Evolutionary conservation across 2,113 vertebrate species (phyloP).

Genomic region (Syngnathoides biaculeatus): DNA sequence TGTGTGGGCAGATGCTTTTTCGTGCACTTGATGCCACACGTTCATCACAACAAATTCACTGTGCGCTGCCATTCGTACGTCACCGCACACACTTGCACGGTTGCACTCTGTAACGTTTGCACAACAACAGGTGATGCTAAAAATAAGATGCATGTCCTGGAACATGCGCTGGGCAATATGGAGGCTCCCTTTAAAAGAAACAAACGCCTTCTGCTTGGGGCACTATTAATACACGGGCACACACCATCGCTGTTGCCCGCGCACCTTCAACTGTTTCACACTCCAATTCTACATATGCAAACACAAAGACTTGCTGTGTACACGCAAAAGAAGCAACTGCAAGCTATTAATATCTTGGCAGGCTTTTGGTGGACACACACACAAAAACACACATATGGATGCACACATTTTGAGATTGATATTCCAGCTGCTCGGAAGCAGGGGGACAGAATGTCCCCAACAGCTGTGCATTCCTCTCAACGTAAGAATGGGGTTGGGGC

Average conservation of each 20-base stretch:
- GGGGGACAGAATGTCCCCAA: slow-evolving; percentile 65
- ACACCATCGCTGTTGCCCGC: slow-evolving; percentile 16
- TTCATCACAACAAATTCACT: slow-evolving; percentile 42
- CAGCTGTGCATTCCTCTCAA: slow-evolving; percentile 68
- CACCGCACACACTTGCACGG: slow-evolving; percentile 31
- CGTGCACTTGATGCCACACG: slow-evolving; percentile 35
- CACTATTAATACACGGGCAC: slow-evolving; percentile 59
- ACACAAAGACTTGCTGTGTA: slow-evolving; percentile 68
- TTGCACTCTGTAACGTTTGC: slow-evolving; percentile 45
- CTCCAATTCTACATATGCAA: slow-evolving; percentile 55
- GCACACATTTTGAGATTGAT: slow-evolving; percentile 54
- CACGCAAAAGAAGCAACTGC: slow-evolving; percentile 63
- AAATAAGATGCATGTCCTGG: slow-evolving; percentile 47
- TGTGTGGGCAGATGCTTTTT: slow-evolving; percentile 37
- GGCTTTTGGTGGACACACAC: slow-evolving; percentile 31
- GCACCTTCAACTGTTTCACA: slow-evolving; percentile 53
- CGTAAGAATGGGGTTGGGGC: slow-evolving; percentile 16
- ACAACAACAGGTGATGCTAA: slow-evolving; percentile 64
- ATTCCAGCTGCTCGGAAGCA: slow-evolving; percentile 71
- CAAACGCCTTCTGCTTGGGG: slow-evolving; percentile 40
- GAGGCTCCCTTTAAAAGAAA: slow-evolving; percentile 43
- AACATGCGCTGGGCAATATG: slow-evolving; percentile 37
- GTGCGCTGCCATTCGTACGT: slow-evolving; percentile 43
- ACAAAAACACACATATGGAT: slow-evolving; percentile 28
- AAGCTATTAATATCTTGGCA: slow-evolving; percentile 61